A percentile compares a stretch with the other conserved stretches of the same genome.
These are phyloP conservation scores for Neoniphon sammara DNA, from an alignment of 2,797 vertebrate genomes.

Conservation along the genomic window DNA sequence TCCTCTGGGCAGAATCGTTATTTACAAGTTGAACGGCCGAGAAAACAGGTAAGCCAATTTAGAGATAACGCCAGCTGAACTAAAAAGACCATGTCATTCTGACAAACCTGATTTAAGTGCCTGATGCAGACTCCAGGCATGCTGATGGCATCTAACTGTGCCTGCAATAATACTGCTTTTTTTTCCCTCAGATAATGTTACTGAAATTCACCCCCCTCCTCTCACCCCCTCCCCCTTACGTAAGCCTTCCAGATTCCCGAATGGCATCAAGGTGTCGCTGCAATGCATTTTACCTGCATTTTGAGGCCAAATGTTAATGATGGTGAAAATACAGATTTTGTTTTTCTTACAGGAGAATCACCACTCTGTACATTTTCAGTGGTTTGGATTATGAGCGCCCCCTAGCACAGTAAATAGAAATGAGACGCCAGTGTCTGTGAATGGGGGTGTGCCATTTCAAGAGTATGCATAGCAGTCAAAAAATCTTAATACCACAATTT, in stretches of 20 bases:
- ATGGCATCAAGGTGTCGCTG: slow-evolving; percentile 47
- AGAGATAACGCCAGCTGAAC: slow-evolving; percentile 3
- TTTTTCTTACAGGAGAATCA: too few species aligned
- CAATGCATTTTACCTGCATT: background rate
- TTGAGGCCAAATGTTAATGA: background rate
- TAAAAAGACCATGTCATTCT: slow-evolving; percentile 53
- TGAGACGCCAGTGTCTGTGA: too few species aligned
- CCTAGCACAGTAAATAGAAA: too few species aligned
- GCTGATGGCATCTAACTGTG: slow-evolving; percentile 50
- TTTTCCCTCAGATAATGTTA: slow-evolving; percentile 40
- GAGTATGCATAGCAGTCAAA: too few species aligned
- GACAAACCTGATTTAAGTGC: slow-evolving; percentile 18
- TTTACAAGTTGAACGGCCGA: slow-evolving; percentile 38
- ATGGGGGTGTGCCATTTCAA: too few species aligned
- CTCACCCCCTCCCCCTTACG: slow-evolving; percentile 41
- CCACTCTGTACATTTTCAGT: too few species aligned
- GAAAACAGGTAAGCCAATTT: slow-evolving; percentile 51
- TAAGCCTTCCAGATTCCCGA: background rate
- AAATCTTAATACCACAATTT: too few species aligned
- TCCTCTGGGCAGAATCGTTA: slow-evolving; percentile 27
- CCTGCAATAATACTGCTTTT: slow-evolving; percentile 56
- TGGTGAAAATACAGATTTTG: too few species aligned
- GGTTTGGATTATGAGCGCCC: too few species aligned
- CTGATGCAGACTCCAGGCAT: slow-evolving; percentile 39
- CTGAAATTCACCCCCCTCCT: slow-evolving; percentile 23